Conservation (phyloP, 2,888 invertebrate genomes). For the Glyphotaelius pellucidus region DNA sequence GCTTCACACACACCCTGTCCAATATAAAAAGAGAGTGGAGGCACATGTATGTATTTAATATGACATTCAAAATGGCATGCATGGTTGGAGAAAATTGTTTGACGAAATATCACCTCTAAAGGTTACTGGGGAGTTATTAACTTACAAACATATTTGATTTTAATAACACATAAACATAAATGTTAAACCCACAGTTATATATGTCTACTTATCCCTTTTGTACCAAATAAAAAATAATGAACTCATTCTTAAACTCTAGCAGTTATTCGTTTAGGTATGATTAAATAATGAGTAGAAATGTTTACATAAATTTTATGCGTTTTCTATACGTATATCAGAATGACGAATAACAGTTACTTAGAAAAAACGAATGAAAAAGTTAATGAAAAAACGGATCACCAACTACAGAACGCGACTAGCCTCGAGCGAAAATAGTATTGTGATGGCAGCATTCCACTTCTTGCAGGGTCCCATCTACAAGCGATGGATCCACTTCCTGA, state of each 20-base stretch:
- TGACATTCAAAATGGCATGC: constrained; percentile 42
- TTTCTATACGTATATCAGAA: too few species aligned
- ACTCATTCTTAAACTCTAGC: not conserved
- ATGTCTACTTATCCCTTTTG: not conserved
- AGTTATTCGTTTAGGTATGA: not conserved
- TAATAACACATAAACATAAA: not conserved
- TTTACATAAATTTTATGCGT: too few species aligned
- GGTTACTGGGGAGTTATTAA: constrained; percentile 5
- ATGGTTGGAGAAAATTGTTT: not conserved
- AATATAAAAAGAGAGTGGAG: not conserved
- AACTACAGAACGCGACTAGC: too few species aligned
- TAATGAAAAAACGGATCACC: too few species aligned
- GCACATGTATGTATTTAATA: not conserved
- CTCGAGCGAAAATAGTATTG: too few species aligned
- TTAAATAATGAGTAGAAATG: not conserved
- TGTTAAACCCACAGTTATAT: too few species aligned
- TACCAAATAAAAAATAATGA: not conserved
- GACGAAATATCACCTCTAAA: constrained; percentile 35
- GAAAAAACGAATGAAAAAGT: too few species aligned
- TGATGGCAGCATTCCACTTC: too few species aligned
- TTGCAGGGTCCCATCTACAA: too few species aligned
- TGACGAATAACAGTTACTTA: too few species aligned
- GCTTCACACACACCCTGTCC: not conserved
- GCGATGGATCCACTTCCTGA: too few species aligned
- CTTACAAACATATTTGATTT: not conserved